Conservation (phyloP, 2,113 vertebrate species). For the Corydoras maculifer region DNA sequence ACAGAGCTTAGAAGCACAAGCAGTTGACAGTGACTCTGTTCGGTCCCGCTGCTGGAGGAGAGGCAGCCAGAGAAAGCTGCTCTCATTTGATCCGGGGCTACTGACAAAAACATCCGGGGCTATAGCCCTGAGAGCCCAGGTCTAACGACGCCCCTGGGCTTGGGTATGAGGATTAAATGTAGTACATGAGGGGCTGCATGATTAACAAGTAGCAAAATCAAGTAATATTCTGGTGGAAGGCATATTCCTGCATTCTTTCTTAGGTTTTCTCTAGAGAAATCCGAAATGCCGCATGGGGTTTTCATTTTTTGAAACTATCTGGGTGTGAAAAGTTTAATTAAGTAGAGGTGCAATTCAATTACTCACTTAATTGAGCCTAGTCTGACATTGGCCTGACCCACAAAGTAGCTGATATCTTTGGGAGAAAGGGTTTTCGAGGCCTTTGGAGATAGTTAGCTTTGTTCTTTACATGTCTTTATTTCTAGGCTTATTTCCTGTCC, state of each 20-base stretch:
- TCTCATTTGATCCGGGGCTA: no score
- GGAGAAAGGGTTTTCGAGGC: conserved; percentile 61
- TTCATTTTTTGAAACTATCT: conserved; percentile 60
- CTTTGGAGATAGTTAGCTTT: conserved; percentile 64
- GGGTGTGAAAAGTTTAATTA: conserved; percentile 76
- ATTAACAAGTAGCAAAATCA: no score
- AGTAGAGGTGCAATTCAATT: conserved; percentile 70
- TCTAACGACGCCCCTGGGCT: no score
- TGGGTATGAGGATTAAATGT: not conserved
- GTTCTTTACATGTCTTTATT: conserved; percentile 44
- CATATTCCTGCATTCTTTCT: conserved; percentile 36
- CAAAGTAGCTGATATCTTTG: conserved; percentile 64
- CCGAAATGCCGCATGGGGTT: conserved; percentile 48
- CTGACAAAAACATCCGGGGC: no score
- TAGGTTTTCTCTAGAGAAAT: conserved; percentile 30
- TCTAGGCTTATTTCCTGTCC: not conserved
- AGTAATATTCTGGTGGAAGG: no score
- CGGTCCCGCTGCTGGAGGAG: no score
- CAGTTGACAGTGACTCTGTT: no score
- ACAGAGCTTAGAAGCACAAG: no score
- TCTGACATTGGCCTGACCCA: conserved; percentile 58
- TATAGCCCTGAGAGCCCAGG: no score
- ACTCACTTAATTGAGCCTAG: conserved; percentile 66
- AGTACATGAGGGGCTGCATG: not conserved
- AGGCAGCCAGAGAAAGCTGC: no score